These are phyloP conservation scores for Myotis yumanensis DNA, from an alignment of 2,113 vertebrate genomes.

Conservation along the genomic window DNA sequence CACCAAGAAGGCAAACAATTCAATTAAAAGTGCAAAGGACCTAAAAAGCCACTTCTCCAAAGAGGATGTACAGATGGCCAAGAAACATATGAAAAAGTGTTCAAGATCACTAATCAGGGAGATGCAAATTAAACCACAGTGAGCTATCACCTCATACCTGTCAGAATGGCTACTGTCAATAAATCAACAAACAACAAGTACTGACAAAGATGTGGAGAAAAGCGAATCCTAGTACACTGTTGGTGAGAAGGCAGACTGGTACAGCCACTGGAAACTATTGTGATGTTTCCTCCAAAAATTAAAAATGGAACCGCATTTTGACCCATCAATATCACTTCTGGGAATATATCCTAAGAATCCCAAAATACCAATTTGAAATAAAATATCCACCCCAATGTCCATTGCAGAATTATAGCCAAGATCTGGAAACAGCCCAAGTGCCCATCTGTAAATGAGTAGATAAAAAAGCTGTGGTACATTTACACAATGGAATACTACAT, in stretches of 20 bases:
- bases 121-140: background rate
- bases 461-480: background rate
- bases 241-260: background rate
- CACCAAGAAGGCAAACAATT: background rate
- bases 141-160: background rate
- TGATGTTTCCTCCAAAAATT: background rate
- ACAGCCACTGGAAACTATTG: background rate
- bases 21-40: background rate
- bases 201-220: background rate
- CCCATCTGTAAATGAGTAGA: background rate
- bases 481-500: background rate
- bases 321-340: background rate
- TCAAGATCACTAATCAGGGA: background rate
- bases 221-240: background rate
- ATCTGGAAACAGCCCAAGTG: background rate
- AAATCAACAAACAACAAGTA: background rate
- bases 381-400: background rate
- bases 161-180: background rate
- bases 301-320: background rate
- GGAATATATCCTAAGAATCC: background rate
- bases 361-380: background rate
- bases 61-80: background rate
- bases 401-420: background rate
- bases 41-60: background rate
- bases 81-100: background rate